Evolutionary conservation across 2,113 vertebrate species (phyloP).

Genomic region (Apodemus sylvaticus): DNA sequence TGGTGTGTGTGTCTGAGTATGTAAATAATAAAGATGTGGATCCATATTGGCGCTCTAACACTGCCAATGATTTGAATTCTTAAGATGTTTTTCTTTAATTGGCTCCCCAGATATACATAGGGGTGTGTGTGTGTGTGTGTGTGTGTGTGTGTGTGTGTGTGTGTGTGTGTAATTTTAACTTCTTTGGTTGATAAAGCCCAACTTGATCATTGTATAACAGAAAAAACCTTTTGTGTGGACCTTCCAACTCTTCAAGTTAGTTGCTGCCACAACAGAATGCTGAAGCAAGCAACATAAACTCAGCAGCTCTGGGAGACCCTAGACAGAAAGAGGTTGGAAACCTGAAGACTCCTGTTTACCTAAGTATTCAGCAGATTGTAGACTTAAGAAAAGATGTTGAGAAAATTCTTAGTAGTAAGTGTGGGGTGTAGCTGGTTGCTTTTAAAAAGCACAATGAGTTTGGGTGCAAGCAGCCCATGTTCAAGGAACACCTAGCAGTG

Average conservation of each 20-base stretch:
- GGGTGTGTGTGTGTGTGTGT: too few species aligned
- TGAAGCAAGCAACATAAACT: neutral
- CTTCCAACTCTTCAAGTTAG: neutral
- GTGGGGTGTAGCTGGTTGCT: neutral
- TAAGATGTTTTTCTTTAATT: neutral
- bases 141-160: too few species aligned
- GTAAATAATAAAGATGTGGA: neutral
- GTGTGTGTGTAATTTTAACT: neutral
- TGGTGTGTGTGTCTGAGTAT: neutral
- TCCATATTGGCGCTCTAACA: neutral
- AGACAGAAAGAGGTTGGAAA: neutral
- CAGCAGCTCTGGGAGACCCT: neutral
- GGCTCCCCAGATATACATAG: neutral
- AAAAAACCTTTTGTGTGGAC: neutral
- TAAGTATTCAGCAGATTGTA: neutral
- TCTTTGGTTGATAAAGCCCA: slow-evolving; percentile 3
- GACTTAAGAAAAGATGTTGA: neutral
- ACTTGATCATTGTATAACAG: neutral
- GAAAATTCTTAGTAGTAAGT: neutral
- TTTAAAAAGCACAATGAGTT: neutral
- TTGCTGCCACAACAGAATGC: neutral
- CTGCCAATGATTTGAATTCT: slow-evolving; percentile 3
- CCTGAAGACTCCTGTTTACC: neutral
- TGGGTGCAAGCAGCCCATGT: neutral
- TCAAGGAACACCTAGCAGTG: neutral